Percentiles rank a stretch among this genome's conserved stretches.
These are phyloP conservation scores for Athetis lepigone DNA, from an alignment of 2,888 invertebrate genomes.

Conservation along the genomic window DNA sequence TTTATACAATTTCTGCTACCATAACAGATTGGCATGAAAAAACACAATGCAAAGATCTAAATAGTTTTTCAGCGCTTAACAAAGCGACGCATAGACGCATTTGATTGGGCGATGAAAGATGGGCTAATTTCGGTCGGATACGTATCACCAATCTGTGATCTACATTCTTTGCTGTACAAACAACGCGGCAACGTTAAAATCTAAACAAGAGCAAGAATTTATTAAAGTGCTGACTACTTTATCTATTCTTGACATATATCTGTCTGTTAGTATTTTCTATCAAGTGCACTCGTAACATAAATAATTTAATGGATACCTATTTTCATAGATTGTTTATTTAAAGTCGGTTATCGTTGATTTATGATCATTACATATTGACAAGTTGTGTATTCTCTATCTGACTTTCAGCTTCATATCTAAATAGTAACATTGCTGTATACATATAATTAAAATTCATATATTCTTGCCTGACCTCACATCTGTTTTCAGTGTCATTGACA, in stretches of 20 bases:
- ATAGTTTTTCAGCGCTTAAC: conserved; percentile 28
- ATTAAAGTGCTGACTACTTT: conserved; percentile 17
- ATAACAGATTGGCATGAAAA: conserved; percentile 10
- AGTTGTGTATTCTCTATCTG: conserved; percentile 28
- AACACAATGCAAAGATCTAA: conserved; percentile 7
- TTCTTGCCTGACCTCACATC: conserved; percentile 28
- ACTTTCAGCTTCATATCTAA: conserved; percentile 34
- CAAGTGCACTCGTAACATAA: conserved; percentile 25
- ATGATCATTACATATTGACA: conserved; percentile 21
- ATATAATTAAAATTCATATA: conserved; percentile 37
- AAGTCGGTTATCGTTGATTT: conserved; percentile 27
- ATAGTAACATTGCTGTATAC: conserved; percentile 5
- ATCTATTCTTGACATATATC: conserved; percentile 15
- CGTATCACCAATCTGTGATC: conserved; percentile 20
- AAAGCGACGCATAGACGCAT: conserved; percentile 36
- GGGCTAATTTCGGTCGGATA: conserved; percentile 21
- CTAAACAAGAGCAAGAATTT: conserved; percentile 22
- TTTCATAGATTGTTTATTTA: conserved; percentile 35
- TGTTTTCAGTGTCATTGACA: conserved; percentile 32
- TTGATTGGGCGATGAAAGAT: conserved; percentile 34
- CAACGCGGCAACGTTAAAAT: conserved; percentile 30
- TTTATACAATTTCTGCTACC: not conserved
- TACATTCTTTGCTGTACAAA: conserved; percentile 25
- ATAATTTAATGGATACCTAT: conserved; percentile 30
- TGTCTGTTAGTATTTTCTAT: conserved; percentile 7